Evolutionary conservation across 1,140 invertebrate genomes (phyloP).

Genomic region (Neelides sp.): DNA sequence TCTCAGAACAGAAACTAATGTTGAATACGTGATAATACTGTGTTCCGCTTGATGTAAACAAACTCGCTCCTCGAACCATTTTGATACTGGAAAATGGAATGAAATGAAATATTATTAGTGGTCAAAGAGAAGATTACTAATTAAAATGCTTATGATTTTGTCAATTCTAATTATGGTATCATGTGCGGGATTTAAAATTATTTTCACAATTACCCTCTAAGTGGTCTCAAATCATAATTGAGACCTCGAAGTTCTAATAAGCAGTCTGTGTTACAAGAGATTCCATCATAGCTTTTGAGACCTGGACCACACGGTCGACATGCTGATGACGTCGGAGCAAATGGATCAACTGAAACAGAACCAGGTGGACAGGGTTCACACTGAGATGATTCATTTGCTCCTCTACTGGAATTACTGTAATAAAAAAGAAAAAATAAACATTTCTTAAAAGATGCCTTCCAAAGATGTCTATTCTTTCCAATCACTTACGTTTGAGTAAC

Average conservation of each 20-base stretch:
- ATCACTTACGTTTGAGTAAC: too few relatives aligned
- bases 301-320: conserved; percentile 44
- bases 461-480: too few relatives aligned
- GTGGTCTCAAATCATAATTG: conserved; percentile 39
- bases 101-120: neutral
- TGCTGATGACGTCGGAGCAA: conserved; percentile 38
- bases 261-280: conserved; percentile 37
- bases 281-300: conserved; percentile 35
- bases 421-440: neutral
- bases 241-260: conserved; percentile 33
- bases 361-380: conserved; percentile 39
- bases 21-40: conserved; percentile 47
- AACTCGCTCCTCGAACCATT: conserved; percentile 36
- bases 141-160: neutral
- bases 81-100: conserved; percentile 34
- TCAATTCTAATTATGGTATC: too few relatives aligned
- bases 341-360: conserved; percentile 39
- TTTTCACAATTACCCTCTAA: conserved; percentile 36
- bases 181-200: too few relatives aligned
- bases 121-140: too few relatives aligned
- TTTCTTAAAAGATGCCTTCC: neutral
- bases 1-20: conserved; percentile 42
- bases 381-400: conserved; percentile 33
- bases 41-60: conserved; percentile 46
- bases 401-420: neutral